phyloP scores from a whole-genome alignment of 1,140 invertebrate genomes.

The Aphaenogaster ashmeadi region DNA sequence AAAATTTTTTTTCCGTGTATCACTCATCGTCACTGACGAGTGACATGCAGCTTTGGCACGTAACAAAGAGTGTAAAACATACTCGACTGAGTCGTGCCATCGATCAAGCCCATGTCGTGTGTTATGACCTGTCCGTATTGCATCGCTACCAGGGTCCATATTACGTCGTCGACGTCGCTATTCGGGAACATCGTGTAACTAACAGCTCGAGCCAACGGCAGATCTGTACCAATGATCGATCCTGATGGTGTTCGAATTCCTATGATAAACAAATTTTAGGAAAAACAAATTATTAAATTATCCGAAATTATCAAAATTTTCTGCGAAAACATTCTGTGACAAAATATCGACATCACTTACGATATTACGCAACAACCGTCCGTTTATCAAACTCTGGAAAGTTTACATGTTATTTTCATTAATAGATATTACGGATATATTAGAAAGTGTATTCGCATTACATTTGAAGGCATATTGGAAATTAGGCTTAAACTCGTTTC shows the following conservation, averaged over 20 bases:
- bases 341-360: not conserved
- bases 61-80: conserved; percentile 81
- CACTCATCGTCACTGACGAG: not conserved
- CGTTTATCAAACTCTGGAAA: not conserved
- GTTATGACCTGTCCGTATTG: conserved; percentile 96
- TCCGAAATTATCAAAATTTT: not conserved
- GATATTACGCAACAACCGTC: not conserved
- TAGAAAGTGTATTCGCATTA: not conserved
- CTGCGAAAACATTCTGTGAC: not conserved
- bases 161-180: conserved; percentile 89
- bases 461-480: not conserved
- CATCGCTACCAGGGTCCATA: conserved; percentile 93
- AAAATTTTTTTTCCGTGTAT: too few relatives aligned
- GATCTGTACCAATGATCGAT: conserved; percentile 88
- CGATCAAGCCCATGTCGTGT: conserved; percentile 94
- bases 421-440: not conserved
- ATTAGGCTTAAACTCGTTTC: conserved; percentile 24
- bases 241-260: conserved; percentile 90
- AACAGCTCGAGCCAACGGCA: conserved; percentile 91
- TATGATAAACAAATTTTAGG: conserved; percentile 77
- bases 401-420: not conserved
- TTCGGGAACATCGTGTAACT: conserved; percentile 91
- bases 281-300: too few relatives aligned
- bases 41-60: not conserved
- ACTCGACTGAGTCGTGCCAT: conserved; percentile 91